A percentile compares a stretch with the other conserved stretches of the same genome.
Evolutionary conservation across 2,888 invertebrate genomes (phyloP).

Genomic region (Deilephila porcellus): DNA sequence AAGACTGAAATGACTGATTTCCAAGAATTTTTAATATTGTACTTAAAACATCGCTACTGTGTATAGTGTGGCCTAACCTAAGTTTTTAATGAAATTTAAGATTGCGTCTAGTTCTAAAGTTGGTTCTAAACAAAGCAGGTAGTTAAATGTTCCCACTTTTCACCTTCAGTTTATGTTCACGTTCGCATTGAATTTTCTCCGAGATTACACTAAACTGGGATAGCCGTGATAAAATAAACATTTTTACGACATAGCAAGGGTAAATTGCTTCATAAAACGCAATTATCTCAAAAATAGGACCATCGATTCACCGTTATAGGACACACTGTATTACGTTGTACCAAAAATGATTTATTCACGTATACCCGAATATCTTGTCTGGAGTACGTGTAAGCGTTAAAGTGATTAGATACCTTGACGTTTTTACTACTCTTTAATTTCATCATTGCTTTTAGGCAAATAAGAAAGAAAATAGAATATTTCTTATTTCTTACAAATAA

Average conservation of each 20-base stretch:
- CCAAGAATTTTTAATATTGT: too few relatives aligned
- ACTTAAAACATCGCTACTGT: too few relatives aligned
- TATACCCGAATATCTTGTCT: background rate
- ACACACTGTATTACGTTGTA: conserved; percentile 22
- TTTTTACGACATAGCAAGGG: conserved; percentile 72
- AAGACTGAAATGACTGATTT: too few relatives aligned
- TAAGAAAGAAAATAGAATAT: background rate
- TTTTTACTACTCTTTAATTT: background rate
- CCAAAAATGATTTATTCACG: conserved; percentile 20
- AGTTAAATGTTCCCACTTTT: conserved; percentile 38
- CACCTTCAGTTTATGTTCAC: conserved; percentile 40
- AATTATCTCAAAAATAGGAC: conserved; percentile 73
- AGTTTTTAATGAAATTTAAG: conserved; percentile 20
- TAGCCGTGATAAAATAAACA: conserved; percentile 74
- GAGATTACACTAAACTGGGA: conserved; percentile 67
- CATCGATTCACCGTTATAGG: conserved; percentile 28
- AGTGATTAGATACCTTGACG: background rate
- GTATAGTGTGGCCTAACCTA: background rate
- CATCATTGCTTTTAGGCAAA: background rate
- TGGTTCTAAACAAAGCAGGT: conserved; percentile 36
- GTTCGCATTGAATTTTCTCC: conserved; percentile 57
- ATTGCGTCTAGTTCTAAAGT: conserved; percentile 28
- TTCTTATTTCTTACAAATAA: background rate
- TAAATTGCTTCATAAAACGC: conserved; percentile 78
- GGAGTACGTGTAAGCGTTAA: background rate